These are phyloP conservation scores for Xerus rutilus DNA, from an alignment of 2,797 vertebrate genomes.

Conservation along the genomic window DNA sequence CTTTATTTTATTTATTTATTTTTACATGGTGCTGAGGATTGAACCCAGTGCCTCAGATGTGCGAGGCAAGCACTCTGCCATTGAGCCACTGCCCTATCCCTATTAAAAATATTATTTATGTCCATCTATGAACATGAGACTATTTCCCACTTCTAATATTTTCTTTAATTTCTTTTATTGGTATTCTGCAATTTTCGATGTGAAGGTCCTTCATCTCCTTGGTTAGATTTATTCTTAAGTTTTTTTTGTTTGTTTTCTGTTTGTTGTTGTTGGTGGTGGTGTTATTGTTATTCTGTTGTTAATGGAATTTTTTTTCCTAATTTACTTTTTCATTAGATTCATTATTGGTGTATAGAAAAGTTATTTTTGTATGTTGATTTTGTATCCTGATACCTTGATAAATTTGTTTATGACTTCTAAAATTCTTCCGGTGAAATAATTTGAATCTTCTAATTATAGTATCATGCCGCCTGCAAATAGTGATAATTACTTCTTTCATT, in stretches of 20 bases:
- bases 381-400: not conserved
- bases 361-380: not conserved
- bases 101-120: not conserved
- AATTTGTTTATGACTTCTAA: not conserved
- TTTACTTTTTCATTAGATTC: not conserved
- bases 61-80: too few species aligned
- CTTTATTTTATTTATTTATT: too few species aligned
- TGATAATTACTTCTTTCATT: not conserved
- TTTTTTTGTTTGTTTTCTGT: not conserved
- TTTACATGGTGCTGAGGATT: too few species aligned
- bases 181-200: not conserved
- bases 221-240: not conserved
- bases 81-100: too few species aligned
- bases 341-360: not conserved
- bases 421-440: not conserved
- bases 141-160: not conserved
- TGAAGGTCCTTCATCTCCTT: not conserved
- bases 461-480: not conserved
- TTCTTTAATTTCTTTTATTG: not conserved
- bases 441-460: not conserved
- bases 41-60: too few species aligned
- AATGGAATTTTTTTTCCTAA: not conserved
- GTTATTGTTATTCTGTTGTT: not conserved
- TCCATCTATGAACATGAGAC: not conserved
- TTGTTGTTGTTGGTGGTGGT: too few species aligned